phyloP scores from a whole-genome alignment of 2,113 vertebrate species.

The Hippocampus mohnikei region DNA sequence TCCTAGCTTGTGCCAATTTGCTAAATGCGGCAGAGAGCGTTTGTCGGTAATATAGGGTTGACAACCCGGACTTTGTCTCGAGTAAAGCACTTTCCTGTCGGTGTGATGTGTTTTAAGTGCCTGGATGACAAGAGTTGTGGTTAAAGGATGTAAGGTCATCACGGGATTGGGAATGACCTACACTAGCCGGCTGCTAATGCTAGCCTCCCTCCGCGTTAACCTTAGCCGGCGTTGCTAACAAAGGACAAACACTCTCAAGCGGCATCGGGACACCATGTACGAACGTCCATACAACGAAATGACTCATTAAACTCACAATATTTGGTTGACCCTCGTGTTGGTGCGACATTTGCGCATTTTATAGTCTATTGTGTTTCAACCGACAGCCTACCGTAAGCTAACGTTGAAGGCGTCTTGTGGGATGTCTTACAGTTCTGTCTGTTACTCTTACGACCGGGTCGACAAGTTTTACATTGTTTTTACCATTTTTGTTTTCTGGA shows the following conservation, averaged over 20 bases:
- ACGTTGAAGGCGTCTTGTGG: neutral
- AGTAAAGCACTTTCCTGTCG: neutral
- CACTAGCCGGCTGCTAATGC: slow-evolving; percentile 41
- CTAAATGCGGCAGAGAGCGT: neutral
- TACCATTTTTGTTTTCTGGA: neutral
- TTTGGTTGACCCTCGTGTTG: neutral
- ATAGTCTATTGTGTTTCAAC: neutral
- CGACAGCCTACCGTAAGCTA: neutral
- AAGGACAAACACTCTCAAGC: slow-evolving; percentile 58
- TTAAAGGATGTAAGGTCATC: slow-evolving; percentile 43
- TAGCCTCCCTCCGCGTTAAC: slow-evolving; percentile 50
- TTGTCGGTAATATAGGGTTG: neutral
- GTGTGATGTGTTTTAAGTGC: neutral
- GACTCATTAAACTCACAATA: neutral
- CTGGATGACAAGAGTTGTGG: rapidly evolving
- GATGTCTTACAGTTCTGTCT: slow-evolving; percentile 14
- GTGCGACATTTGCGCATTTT: neutral
- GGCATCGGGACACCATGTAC: slow-evolving; percentile 37
- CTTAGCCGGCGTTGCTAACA: slow-evolving; percentile 67
- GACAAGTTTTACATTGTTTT: slow-evolving; percentile 8
- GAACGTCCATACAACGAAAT: rapidly evolving
- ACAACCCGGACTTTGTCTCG: neutral
- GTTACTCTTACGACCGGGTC: slow-evolving; percentile 20
- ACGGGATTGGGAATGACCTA: slow-evolving; percentile 56
- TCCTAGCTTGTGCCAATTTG: neutral